Percentiles rank a stretch among this genome's conserved stretches.
phyloP scores from a whole-genome alignment of 1,140 invertebrate genomes.

The Cydia splendana region DNA sequence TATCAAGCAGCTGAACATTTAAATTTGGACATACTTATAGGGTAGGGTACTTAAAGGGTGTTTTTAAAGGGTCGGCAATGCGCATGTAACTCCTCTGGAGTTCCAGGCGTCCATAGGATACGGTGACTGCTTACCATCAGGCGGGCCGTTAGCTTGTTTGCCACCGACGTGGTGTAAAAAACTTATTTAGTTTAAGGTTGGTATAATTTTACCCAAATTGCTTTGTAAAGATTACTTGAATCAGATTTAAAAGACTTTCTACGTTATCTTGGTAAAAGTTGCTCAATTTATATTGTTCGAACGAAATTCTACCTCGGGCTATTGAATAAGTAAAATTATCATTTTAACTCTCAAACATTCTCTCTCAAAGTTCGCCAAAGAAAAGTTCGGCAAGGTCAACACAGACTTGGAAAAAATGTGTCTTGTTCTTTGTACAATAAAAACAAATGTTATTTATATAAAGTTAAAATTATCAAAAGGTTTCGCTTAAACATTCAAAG shows the following conservation, averaged over 20 bases:
- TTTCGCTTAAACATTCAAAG: background rate
- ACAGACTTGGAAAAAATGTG: background rate
- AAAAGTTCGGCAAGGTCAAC: background rate
- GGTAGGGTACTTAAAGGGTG: too few relatives aligned
- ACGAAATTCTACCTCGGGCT: background rate
- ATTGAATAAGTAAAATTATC: slow-evolving; percentile 25
- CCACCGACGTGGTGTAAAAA: too few relatives aligned
- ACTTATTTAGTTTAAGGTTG: too few relatives aligned
- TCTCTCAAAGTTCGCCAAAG: background rate
- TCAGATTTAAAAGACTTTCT: slow-evolving; percentile 8
- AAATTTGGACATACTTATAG: too few relatives aligned
- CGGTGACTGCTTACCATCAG: too few relatives aligned
- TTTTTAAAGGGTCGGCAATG: too few relatives aligned
- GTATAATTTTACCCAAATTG: background rate
- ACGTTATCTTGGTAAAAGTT: slow-evolving; percentile 16
- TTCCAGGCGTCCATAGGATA: too few relatives aligned
- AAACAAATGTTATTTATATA: background rate
- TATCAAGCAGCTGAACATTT: too few relatives aligned
- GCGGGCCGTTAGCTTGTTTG: too few relatives aligned
- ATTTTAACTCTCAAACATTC: slow-evolving; percentile 10
- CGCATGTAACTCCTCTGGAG: too few relatives aligned
- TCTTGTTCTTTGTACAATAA: background rate
- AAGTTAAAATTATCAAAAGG: background rate
- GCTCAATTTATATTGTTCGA: slow-evolving; percentile 24
- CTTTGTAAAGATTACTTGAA: slow-evolving; percentile 8